Evolutionary conservation across 2,888 invertebrate species (phyloP).

Genomic region (Lissonota sp.): DNA sequence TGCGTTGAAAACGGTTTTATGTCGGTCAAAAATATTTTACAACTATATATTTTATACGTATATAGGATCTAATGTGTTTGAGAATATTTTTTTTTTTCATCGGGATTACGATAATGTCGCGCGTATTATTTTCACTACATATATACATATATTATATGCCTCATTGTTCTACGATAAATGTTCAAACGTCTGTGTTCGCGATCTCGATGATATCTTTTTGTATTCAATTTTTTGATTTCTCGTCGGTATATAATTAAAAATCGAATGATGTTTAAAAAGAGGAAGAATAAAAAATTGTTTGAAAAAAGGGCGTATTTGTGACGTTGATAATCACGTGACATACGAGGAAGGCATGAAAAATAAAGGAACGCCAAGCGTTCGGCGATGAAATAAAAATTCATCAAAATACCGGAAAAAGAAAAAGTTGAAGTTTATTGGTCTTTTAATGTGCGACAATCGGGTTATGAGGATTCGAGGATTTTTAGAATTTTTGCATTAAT

Average conservation of each 20-base stretch:
- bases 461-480: conserved; percentile 38
- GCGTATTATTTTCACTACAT: conserved; percentile 55
- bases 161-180: not conserved
- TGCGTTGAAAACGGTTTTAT: conserved; percentile 24
- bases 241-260: not conserved
- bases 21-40: conserved; percentile 48
- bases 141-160: conserved; percentile 6
- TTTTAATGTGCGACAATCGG: conserved; percentile 53
- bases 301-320: conserved; percentile 54
- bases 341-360: not conserved
- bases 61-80: conserved; percentile 53
- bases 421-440: conserved; percentile 57
- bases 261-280: not conserved
- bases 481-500: conserved; percentile 69
- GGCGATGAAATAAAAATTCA: conserved; percentile 45
- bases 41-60: conserved; percentile 53
- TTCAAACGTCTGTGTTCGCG: not conserved
- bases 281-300: conserved; percentile 8
- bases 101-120: conserved; percentile 28
- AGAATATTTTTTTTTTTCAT: conserved; percentile 46
- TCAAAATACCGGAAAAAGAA: conserved; percentile 37
- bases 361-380: conserved; percentile 10
- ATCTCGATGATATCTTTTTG: conserved; percentile 3
- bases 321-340: conserved; percentile 23
- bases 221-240: not conserved